Evolutionary conservation across 2,888 invertebrate species (phyloP).

Genomic region (Drosophila testacea): DNA sequence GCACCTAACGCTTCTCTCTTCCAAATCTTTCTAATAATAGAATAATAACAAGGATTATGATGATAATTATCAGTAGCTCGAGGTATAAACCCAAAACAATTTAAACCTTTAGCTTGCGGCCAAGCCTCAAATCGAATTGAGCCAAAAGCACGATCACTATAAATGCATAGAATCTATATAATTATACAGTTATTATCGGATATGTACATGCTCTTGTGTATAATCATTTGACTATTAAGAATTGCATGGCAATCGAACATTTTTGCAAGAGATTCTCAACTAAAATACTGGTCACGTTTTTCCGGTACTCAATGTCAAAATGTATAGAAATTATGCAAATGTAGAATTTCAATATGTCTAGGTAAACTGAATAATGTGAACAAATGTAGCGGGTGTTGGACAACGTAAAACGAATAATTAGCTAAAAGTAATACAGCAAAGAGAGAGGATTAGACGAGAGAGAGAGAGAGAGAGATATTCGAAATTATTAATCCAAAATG

Average conservation of each 20-base stretch:
- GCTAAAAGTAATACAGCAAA: neutral
- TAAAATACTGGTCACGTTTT: conserved; percentile 73
- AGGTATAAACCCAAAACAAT: neutral
- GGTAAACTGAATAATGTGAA: neutral
- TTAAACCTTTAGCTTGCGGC: neutral
- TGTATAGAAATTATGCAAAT: conserved; percentile 57
- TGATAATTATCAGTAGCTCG: no score
- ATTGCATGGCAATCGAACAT: conserved; percentile 13
- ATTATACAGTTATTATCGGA: conserved; percentile 13
- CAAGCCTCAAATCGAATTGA: neutral
- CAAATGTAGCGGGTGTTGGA: conserved; percentile 1
- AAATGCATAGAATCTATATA: conserved; percentile 11
- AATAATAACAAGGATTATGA: no score
- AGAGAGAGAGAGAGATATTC: no score
- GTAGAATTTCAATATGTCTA: neutral
- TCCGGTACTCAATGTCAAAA: conserved; percentile 65
- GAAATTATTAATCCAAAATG: no score
- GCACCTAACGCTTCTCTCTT: no score
- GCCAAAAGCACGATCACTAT: conserved; percentile 7
- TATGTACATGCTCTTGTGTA: conserved; percentile 12
- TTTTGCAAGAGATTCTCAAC: conserved; percentile 18
- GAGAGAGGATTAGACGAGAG: no score
- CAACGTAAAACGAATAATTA: no score
- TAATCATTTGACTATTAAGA: conserved; percentile 26
- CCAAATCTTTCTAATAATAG: no score